Evolutionary conservation across 2,888 invertebrate genomes (phyloP), one percentile per base, ranked within the genome.

Genomic region (Arenicola marina): DNA sequence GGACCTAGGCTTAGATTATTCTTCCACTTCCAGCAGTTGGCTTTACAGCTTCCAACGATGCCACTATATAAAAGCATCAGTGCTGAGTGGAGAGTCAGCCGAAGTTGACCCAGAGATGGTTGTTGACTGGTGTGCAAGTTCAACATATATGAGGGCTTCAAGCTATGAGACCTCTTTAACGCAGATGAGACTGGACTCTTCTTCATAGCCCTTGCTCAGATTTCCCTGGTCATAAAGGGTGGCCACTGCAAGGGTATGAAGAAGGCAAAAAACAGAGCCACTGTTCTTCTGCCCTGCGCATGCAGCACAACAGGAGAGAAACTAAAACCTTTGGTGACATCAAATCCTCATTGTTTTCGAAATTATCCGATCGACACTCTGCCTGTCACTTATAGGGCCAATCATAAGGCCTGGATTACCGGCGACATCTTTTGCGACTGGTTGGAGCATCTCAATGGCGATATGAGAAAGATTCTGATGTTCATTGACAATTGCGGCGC

Each of bases 401-500:
- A 51, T 28, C 21, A 28, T 1, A 51, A 51, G 29, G 51, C 51
- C 15, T 51, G 51, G 51, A 51, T 51, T 24, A 51, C 51, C 15
- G 18, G 24, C 4, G 15, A 4, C 29, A 4, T 51, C 26, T 51
- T 21, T 28, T 26, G 4, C 26, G 29, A 24, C 24, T 51, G 51
- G 51, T 28, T 51, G 4, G 26, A 51, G 24, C 18, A 26, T 4
- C 26, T 21, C 26, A 51, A 51, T 28, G 28, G 1, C 29, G 28
- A 51, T 18, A 1, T 51, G 29, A 0, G 2, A 15, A 1, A 28
- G 4, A 51, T 51, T 28, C 28, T 51, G 51, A 24, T 51, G 51
- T 28, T 51, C 51, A n/a, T 51, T 24, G 51, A 51, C 29, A 51
- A 51, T 28, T 51, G 51, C 29, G 24, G 26, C 28, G 51, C 51